Percentiles rank a stretch among this genome's conserved stretches.
Evolutionary conservation across 2,113 vertebrate species (phyloP).

Genomic region (Pseudopipra pipra): DNA sequence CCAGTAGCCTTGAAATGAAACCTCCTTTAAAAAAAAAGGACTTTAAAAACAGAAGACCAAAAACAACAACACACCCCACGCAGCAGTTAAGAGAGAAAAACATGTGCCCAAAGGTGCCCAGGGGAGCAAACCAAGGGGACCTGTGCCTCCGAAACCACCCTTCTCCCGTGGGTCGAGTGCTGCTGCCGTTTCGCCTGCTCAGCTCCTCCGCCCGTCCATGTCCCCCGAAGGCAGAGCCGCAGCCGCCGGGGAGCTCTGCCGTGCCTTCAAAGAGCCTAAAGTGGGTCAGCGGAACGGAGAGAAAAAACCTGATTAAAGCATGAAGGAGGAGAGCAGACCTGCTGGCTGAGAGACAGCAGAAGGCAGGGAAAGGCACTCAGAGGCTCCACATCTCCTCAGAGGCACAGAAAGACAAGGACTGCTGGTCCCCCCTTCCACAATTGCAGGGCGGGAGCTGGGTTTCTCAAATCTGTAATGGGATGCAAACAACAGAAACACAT

Average conservation of each 20-base stretch:
- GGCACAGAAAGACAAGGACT: not conserved
- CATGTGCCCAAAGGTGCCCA: not conserved
- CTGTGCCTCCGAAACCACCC: not conserved
- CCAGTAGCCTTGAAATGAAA: not conserved
- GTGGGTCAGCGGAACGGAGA: constrained; percentile 25
- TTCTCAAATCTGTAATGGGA: not conserved
- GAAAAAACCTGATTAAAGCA: constrained; percentile 35
- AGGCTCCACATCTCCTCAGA: not conserved
- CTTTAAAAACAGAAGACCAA: not conserved
- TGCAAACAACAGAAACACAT: not conserved
- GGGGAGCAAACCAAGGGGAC: not conserved
- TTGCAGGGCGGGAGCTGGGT: not conserved
- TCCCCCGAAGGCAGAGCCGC: constrained; percentile 17
- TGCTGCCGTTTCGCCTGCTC: not conserved
- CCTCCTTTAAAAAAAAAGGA: not conserved
- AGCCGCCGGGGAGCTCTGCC: not conserved
- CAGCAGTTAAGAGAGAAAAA: not conserved
- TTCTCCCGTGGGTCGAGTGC: not conserved
- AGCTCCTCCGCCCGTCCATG: not conserved
- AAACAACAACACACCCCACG: not conserved
- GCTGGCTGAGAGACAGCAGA: not conserved
- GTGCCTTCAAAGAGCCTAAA: constrained; percentile 54
- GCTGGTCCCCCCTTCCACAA: not conserved
- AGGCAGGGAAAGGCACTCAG: not conserved
- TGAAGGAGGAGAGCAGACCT: not conserved